Base-by-base conservation (phyloP, 1,140 invertebrate genomes). In the Cotesia vestalis region DNA sequence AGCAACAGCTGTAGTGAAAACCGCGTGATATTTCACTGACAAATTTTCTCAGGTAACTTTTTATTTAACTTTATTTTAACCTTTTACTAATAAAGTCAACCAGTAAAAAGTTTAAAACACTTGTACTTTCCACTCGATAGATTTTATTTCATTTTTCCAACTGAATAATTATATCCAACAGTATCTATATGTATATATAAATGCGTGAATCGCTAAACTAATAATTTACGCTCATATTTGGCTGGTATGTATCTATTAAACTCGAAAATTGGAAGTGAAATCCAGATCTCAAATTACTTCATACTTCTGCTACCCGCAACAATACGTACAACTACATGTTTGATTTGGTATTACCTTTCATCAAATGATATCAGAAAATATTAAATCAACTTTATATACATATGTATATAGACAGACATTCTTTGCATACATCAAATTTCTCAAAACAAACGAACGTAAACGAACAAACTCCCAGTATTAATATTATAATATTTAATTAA, bases 1-100 rank as follows among this genome's bases (percentile, higher is more conserved):
- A 64, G 62, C 62, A 64, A 64, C 62, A 64, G 40, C 62, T 64
- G 62, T 64, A 51, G n/a, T 35, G 14, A 27, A 64, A 64, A 64
- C 62, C 62, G 62, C 62, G 62, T 64, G 35, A 64, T 64, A 64
- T 64, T 64, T 64, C 40, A 64, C 40, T n/a, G 35, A 11, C 11
- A 27, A 64, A 8, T 38, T 64, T 46, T 27, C 36, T 14, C 46
- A 6, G n/a, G 27, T 27, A 12, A 27, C 8, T 51, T 64, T 64
- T 17, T 64, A 20, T 51, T 64, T 51, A 2, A 20, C 11, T 17
- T n/a, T 63, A 12, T 20, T 40, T 38, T 64, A 4, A 51, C 38
- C 62, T 35, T 20, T 51, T 64, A 11, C 14, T 64, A 64, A 64
- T 64, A 20, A 38, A 64, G 62, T 59, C 8, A 59, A 17, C 17